These are phyloP conservation scores for Podiceps cristatus DNA, from an alignment of 2,113 vertebrate species.

Conservation along the genomic window DNA sequence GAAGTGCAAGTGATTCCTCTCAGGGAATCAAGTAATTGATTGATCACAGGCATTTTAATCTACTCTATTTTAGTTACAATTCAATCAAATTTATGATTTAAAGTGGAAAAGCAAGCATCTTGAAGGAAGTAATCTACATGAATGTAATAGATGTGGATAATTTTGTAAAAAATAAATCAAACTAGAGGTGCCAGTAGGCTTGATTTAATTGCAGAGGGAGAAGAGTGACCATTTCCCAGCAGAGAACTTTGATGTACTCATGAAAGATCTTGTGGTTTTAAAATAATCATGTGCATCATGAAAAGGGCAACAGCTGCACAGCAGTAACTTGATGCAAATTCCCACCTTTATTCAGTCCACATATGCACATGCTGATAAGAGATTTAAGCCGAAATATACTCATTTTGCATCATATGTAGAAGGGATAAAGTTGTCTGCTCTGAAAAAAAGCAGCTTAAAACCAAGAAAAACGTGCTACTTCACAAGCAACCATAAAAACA, in stretches of 20 bases:
- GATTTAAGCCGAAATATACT: constrained; percentile 26
- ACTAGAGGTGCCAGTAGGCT: background rate
- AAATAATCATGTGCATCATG: constrained; percentile 42
- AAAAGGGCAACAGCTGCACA: constrained; percentile 67
- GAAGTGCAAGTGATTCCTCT: background rate
- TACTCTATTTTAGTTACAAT: constrained; percentile 28
- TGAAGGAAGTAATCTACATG: constrained; percentile 39
- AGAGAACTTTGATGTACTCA: background rate
- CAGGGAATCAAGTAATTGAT: background rate
- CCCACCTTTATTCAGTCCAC: constrained; percentile 46
- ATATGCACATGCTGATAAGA: constrained; percentile 50
- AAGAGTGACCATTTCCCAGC: background rate
- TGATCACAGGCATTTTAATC: constrained; percentile 9
- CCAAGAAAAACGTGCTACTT: background rate
- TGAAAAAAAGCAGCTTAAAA: background rate
- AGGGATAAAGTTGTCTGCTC: background rate
- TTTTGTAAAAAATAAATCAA: constrained; percentile 28
- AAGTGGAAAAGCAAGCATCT: constrained; percentile 25
- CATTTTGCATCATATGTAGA: background rate
- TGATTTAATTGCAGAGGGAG: background rate
- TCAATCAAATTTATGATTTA: constrained; percentile 49
- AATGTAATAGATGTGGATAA: constrained; percentile 28
- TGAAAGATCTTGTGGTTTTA: constrained; percentile 35
- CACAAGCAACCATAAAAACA: background rate
- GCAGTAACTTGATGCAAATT: constrained; percentile 62